phyloP scores from a whole-genome alignment of 2,888 invertebrate genomes.

The Diadegma fenestrale region DNA sequence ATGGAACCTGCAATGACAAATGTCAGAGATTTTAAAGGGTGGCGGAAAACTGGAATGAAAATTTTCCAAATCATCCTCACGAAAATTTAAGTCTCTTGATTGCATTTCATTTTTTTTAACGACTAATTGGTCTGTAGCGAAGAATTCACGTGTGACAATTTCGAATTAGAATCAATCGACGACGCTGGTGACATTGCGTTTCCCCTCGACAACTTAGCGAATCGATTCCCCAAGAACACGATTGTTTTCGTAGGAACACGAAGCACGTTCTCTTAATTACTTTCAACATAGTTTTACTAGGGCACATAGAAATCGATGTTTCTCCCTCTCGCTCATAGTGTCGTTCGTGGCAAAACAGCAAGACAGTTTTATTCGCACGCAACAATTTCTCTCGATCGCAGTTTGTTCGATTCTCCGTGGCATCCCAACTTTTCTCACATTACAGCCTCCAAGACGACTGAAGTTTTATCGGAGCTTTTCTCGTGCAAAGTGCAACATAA shows the following conservation, averaged over 20 bases:
- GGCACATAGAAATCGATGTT: constrained; percentile 40
- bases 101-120: neutral
- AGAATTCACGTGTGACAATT: neutral
- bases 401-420: constrained; percentile 16
- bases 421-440: constrained; percentile 22
- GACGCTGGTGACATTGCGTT: neutral
- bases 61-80: no score
- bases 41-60: no score
- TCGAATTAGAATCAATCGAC: no score
- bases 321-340: constrained; percentile 14
- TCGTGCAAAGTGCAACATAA: constrained; percentile 3
- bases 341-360: constrained; percentile 14
- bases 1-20: constrained; percentile 91
- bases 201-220: neutral
- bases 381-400: constrained; percentile 19
- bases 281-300: constrained; percentile 35
- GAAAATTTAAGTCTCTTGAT: neutral
- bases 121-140: neutral
- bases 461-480: constrained; percentile 19
- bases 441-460: neutral
- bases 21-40: neutral
- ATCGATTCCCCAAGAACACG: neutral
- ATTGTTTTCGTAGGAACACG: neutral
- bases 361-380: constrained; percentile 42
- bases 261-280: constrained; percentile 38